Conservation (phyloP, 2,113 vertebrate species). For the Mustelus asterias region DNA sequence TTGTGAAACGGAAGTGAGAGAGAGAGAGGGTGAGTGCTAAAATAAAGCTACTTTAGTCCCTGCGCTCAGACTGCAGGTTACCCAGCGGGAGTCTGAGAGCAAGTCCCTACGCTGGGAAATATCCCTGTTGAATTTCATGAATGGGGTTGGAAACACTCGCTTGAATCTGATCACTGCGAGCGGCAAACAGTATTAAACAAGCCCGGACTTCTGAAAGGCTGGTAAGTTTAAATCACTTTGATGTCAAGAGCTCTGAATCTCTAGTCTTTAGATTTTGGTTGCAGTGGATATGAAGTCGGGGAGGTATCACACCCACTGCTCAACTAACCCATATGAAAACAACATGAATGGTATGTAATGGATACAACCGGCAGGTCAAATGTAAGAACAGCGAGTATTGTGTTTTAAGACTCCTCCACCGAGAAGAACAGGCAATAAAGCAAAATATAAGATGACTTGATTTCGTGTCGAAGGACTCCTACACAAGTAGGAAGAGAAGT, state of each 20-base stretch:
- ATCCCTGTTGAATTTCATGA: background rate
- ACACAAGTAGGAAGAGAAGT: background rate
- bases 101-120: background rate
- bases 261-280: background rate
- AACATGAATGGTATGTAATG: background rate
- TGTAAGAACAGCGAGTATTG: background rate
- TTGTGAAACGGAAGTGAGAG: slow-evolving; percentile 15
- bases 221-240: background rate
- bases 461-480: background rate
- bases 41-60: background rate
- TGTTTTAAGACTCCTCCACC: background rate
- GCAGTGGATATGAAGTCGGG: background rate
- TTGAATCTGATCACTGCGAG: background rate
- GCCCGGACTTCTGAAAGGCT: background rate
- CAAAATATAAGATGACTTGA: background rate
- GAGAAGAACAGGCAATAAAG: background rate
- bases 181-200: background rate
- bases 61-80: background rate
- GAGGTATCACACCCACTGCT: background rate
- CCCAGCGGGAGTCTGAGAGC: too few species aligned
- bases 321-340: background rate
- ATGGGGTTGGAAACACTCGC: background rate
- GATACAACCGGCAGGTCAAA: background rate
- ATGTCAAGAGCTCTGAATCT: background rate
- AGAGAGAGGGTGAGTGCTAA: background rate